Conservation (phyloP, 2,113 vertebrate species). For the Hydrolagus affinis region DNA sequence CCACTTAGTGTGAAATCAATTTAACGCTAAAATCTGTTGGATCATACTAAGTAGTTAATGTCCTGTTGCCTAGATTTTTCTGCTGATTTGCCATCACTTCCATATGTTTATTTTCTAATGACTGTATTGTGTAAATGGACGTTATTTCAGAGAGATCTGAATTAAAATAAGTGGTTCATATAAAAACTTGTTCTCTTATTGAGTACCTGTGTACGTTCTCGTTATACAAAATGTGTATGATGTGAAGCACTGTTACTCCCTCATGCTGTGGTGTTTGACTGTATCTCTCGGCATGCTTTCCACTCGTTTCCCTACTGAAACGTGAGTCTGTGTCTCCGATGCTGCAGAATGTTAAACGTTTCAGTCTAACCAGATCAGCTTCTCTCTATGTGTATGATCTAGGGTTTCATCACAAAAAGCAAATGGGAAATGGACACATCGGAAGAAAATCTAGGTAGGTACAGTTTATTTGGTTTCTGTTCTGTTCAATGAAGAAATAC, state of each 20-base stretch:
- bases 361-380: slow-evolving; percentile 82
- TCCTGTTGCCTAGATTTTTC: neutral
- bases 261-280: neutral
- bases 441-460: slow-evolving; percentile 97
- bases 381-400: slow-evolving; percentile 86
- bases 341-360: slow-evolving; percentile 24
- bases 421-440: slow-evolving; percentile 99
- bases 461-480: slow-evolving; percentile 56
- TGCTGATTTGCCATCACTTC: neutral
- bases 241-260: neutral
- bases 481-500: slow-evolving; percentile 42
- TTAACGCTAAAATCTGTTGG: neutral
- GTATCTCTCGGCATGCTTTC: neutral
- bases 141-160: neutral
- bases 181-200: neutral
- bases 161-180: neutral
- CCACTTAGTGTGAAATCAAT: neutral
- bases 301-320: slow-evolving; percentile 13
- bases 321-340: neutral
- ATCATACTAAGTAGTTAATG: neutral
- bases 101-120: neutral
- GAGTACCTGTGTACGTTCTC: neutral
- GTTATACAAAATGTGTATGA: neutral
- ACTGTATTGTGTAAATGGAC: slow-evolving; percentile 3
- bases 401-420: slow-evolving; percentile 99